Evolutionary conservation across 2,797 vertebrate genomes (phyloP).

Genomic region (Eulemur albifrons): DNA sequence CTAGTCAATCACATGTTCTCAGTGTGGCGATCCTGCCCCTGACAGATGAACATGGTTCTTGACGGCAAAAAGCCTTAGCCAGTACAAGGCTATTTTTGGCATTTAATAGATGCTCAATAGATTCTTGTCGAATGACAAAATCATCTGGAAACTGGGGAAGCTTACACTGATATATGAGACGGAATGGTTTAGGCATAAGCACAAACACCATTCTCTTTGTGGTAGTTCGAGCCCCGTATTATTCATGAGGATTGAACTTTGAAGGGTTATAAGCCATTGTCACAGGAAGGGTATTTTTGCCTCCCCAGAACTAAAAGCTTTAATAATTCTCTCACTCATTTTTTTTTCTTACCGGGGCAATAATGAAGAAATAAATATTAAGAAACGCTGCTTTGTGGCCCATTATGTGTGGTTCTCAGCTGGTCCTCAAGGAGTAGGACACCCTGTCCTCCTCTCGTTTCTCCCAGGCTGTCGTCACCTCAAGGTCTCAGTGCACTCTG

Average conservation of each 20-base stretch:
- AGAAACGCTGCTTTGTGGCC: accelerated
- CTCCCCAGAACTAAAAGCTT: not conserved
- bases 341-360: not conserved
- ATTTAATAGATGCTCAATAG: not conserved
- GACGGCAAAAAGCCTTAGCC: not conserved
- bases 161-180: accelerated
- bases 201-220: accelerated
- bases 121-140: not conserved
- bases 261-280: not conserved
- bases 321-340: not conserved
- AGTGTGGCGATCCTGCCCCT: not conserved
- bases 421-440: accelerated
- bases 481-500: accelerated
- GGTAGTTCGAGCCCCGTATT: not conserved
- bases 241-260: not conserved
- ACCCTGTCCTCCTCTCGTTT: too few relatives aligned
- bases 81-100: not conserved
- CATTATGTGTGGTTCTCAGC: accelerated
- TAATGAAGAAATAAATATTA: not conserved
- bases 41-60: not conserved
- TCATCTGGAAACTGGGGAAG: not conserved
- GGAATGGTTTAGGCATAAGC: accelerated
- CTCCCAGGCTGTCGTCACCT: too few relatives aligned
- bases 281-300: too few relatives aligned
- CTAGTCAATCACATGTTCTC: not conserved